Evolutionary conservation across 1,140 invertebrate species (phyloP), one percentile per base, ranked within the genome.

Genomic region (Chionoecetes opilio): DNA sequence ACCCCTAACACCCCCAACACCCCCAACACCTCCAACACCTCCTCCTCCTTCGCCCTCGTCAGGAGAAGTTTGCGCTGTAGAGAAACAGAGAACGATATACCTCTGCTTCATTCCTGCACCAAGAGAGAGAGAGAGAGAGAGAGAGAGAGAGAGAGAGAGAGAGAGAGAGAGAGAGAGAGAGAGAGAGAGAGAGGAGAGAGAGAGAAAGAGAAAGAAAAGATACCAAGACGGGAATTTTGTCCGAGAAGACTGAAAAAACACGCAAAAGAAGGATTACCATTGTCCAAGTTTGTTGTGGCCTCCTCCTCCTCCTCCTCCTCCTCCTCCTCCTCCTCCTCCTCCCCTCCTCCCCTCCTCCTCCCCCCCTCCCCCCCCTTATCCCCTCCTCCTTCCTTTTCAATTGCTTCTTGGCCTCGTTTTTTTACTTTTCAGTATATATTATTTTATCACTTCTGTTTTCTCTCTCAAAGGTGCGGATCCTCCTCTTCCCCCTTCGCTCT

Each of bases 221-320:
- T 53, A 53, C 46, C 46, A 53, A 53, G 46, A 53, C 2, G 46
- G 46, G 46, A 53, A 53, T 9, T 53, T 53, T 53, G 46, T 53
- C 46, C 46, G 21, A 53, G 46, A 53, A 17, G 46, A 53, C n/a
- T 9, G 46, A 53, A 53, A 53, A 53, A 53, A 53, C 46, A 53
- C 46, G 46, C 11, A 53, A 17, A 53, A 53, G 46, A 53, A 53
- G 46, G 46, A 53, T 53, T 53, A 53, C 85, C 85, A 34, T 87
- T 87, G 34, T 87, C 85, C 26, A 37, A 34, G 38, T 87, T 87
- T 87, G 85, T 38, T 87, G 34, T 37, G 29, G 21, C 85, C 9
- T 21, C 85, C 26, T 26, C 31, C 31, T 32, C 26, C 34, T 32
- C 32, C 31, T n/a, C n/a, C n/a, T 29, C 35, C 31, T 29, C 84